Evolutionary conservation across 2,888 invertebrate genomes (phyloP), one percentile per base, ranked within the genome.

Genomic region (Lasiommata megera): DNA sequence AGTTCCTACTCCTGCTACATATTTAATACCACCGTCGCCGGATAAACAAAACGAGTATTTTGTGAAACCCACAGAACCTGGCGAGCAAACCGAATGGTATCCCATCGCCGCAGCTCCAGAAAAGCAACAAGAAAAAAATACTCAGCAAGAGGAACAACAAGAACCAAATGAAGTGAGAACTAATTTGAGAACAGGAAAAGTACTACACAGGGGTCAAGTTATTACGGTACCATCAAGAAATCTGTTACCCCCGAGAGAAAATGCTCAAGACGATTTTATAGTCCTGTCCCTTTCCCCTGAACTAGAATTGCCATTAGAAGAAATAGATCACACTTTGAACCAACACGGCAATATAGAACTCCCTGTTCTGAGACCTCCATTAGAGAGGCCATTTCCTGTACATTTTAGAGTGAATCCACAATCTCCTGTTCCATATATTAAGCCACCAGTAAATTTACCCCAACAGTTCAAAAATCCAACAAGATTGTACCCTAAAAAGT

Each of bases 401-500:
- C 83, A 86, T 58, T 66, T 69, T 43, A 56, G 52, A 23, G 8
- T 41, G 17, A 56, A 34, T 54, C 84, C 70, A 66, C 82, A 80
- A 68, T 83, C 72, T 67, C 68, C 80, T 44, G 64, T 80, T 12
- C 66, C 83, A 58, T 80, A 81, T 65, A 73, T 84, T 2, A 74
- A 74, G 37, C 80, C 83, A 7, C 88, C 76, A 57, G 84, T 71
- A 65, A 54, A 58, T n/a, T 9, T 43, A 12, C 52, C 62, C 62
- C 58, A 74, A 65, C 79, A 76, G 63, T 69, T 73, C 37, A 83
- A 89, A 64, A 73, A 77, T 17, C 93, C 93, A 1, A 93, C 93
- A 16, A 89, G 89, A 67, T 68, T 86, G 18, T 93, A 92, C 67
- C 93, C 93, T 0, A 93, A 93, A 72, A 93, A 93, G 71, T 93